These are phyloP conservation scores for Sphaerophoria taeniata DNA, from an alignment of 2,888 invertebrate species.

Conservation along the genomic window DNA sequence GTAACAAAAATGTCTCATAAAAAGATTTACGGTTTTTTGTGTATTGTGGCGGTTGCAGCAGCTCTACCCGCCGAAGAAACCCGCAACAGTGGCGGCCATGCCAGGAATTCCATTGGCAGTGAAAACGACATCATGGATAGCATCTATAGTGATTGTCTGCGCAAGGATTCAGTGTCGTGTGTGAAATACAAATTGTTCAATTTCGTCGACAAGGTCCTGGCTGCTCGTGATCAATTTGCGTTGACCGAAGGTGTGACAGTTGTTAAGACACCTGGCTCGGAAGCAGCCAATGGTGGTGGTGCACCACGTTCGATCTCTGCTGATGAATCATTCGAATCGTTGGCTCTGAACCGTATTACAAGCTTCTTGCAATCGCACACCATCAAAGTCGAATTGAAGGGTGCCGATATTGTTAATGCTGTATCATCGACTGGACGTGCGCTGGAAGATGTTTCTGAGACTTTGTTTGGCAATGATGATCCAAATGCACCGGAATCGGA, in stretches of 20 bases:
- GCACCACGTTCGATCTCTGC: conserved; percentile 89
- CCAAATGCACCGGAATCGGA: conserved; percentile 84
- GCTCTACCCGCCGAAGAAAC: conserved; percentile 90
- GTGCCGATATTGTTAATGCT: conserved; percentile 91
- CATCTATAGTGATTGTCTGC: conserved; percentile 90
- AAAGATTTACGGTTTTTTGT: conserved; percentile 84
- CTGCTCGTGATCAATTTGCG: conserved; percentile 91
- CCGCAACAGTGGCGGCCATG: conserved; percentile 81
- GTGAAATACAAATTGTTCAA: conserved; percentile 94
- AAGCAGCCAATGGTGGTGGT: conserved; percentile 92
- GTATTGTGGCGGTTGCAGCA: conserved; percentile 85
- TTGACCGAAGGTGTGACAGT: conserved; percentile 93
- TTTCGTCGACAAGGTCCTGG: conserved; percentile 92
- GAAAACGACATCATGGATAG: conserved; percentile 92
- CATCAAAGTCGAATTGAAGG: conserved; percentile 92
- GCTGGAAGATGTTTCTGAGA: conserved; percentile 88
- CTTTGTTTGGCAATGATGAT: conserved; percentile 86
- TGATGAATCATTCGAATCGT: conserved; percentile 87
- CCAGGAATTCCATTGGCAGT: conserved; percentile 85
- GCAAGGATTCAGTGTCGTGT: conserved; percentile 92
- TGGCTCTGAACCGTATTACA: conserved; percentile 88
- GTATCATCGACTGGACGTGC: conserved; percentile 92
- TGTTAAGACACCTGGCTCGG: conserved; percentile 86
- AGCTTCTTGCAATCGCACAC: conserved; percentile 91
- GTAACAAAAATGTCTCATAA: conserved; percentile 82